Conservation (phyloP, 2,113 vertebrate genomes). For the Uropsilus gracilis region DNA sequence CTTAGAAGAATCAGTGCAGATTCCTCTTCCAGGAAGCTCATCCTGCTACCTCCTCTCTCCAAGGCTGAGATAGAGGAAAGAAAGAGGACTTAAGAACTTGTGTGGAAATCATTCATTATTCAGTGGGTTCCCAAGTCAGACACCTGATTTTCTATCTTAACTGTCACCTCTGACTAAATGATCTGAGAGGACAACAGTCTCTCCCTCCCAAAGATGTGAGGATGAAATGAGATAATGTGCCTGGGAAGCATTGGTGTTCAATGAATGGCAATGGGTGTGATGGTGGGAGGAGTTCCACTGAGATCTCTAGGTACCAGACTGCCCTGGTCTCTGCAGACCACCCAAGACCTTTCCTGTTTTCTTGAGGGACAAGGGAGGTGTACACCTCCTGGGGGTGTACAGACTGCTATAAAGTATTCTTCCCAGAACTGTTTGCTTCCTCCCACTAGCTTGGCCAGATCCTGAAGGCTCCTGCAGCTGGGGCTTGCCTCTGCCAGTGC, state of each 20-base stretch:
- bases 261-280: neutral
- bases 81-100: neutral
- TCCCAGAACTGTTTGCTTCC: no score
- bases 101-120: neutral
- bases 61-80: neutral
- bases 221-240: neutral
- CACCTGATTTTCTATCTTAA: neutral
- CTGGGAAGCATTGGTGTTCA: neutral
- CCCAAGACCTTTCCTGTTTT: no score
- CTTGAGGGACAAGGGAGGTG: no score
- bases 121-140: neutral
- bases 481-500: neutral
- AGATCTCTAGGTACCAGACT: neutral
- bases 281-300: neutral
- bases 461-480: neutral
- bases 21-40: conserved; percentile 18
- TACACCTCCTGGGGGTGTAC: neutral
- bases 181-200: neutral
- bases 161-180: neutral
- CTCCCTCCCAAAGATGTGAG: neutral
- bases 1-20: neutral
- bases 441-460: neutral
- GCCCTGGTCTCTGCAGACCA: neutral
- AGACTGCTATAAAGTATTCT: neutral
- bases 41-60: neutral